phyloP scores from a whole-genome alignment of 2,113 vertebrate genomes.

The Ciconia maguari region DNA sequence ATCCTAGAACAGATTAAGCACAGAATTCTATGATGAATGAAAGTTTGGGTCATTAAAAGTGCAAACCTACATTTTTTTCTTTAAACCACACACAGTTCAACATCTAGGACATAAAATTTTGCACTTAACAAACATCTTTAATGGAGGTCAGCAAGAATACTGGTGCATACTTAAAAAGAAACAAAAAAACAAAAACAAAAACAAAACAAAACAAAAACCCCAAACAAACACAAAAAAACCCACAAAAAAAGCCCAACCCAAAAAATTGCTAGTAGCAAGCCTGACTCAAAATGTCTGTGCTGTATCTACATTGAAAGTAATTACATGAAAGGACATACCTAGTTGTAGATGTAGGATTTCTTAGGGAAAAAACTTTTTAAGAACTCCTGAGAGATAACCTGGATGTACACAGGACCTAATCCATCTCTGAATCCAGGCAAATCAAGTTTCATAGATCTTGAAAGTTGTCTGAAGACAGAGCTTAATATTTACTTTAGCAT shows the following conservation, averaged over 20 bases:
- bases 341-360: neutral
- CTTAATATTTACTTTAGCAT: neutral
- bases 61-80: conserved; percentile 41
- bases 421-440: neutral
- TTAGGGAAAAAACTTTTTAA: neutral
- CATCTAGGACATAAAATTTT: neutral
- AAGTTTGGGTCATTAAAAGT: conserved; percentile 74
- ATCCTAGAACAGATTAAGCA: conserved; percentile 85
- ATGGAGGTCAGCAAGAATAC: neutral
- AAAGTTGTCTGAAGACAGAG: neutral
- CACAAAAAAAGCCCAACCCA: too few species aligned
- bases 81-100: conserved; percentile 41
- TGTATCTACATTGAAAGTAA: neutral
- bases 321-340: neutral
- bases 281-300: neutral
- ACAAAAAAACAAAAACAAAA: neutral
- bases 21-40: conserved; percentile 72
- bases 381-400: neutral
- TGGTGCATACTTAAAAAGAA: neutral
- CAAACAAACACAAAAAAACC: neutral
- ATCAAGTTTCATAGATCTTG: neutral
- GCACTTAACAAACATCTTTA: conserved; percentile 25
- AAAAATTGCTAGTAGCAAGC: neutral
- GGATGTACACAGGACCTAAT: neutral
- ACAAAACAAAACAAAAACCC: neutral